Evolutionary conservation across 64 coral and sea anemone genomes (phyloP).

Genomic region (Porites australiensis): DNA sequence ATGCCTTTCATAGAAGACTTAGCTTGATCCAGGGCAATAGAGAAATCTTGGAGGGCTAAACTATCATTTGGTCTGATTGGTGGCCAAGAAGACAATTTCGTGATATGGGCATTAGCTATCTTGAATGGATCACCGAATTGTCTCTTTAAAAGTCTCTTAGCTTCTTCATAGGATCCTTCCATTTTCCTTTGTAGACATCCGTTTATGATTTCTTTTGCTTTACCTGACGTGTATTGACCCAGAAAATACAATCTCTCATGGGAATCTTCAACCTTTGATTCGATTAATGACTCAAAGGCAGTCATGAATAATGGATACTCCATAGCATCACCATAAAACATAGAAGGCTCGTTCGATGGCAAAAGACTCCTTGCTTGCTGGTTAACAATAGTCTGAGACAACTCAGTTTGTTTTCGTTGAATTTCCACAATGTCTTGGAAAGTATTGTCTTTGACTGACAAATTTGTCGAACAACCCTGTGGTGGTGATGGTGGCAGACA

Average conservation of each 20-base stretch:
- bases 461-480: background rate
- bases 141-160: constrained; percentile 47
- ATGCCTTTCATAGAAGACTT: constrained; percentile 53
- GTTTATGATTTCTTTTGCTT: too few species aligned
- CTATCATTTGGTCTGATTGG: constrained; percentile 64
- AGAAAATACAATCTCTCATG: too few species aligned
- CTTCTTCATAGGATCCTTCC: background rate
- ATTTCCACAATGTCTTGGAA: too few species aligned
- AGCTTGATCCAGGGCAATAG: constrained; percentile 47
- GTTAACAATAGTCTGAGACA: constrained; percentile 36
- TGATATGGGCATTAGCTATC: constrained; percentile 64
- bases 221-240: too few species aligned
- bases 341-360: constrained; percentile 49
- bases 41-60: constrained; percentile 46
- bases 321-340: constrained; percentile 57
- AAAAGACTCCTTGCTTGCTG: constrained; percentile 15
- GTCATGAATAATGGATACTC: constrained; percentile 76
- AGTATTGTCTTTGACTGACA: too few species aligned
- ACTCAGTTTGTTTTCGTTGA: background rate
- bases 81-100: constrained; percentile 51
- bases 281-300: constrained; percentile 65
- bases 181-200: too few species aligned
- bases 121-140: constrained; percentile 62
- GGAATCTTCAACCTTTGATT: background rate
- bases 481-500: background rate